phyloP scores from a whole-genome alignment of 2,888 invertebrate genomes.

The Germaria angustata region DNA sequence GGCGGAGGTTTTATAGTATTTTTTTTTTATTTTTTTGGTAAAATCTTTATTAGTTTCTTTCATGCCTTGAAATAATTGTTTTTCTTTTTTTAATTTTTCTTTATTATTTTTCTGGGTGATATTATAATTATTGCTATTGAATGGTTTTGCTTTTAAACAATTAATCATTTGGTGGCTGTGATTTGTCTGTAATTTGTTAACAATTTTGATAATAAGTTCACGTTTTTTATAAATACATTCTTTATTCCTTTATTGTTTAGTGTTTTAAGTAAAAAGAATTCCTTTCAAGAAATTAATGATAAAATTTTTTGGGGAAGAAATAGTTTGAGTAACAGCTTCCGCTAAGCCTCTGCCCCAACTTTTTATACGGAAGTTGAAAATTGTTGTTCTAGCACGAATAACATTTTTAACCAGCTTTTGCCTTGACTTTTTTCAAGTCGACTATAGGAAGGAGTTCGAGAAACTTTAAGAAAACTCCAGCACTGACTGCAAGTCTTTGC shows the following conservation, averaged over 20 bases:
- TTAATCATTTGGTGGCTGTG: constrained; percentile 62
- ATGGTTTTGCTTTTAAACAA: constrained; percentile 30
- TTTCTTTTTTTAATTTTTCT: constrained; percentile 16
- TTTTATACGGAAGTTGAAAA: constrained; percentile 18
- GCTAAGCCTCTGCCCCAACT: not conserved
- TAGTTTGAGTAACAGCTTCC: constrained; percentile 5
- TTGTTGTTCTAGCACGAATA: not conserved
- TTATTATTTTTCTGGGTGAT: constrained; percentile 15
- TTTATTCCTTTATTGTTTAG: not conserved
- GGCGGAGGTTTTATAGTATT: constrained; percentile 6
- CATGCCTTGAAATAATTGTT: constrained; percentile 61
- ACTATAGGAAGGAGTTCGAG: no score
- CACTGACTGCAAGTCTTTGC: no score
- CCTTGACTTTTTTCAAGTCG: no score
- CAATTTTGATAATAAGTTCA: constrained; percentile 45
- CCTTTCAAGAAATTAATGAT: constrained; percentile 12
- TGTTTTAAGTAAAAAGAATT: not conserved
- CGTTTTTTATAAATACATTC: not conserved
- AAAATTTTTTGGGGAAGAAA: not conserved
- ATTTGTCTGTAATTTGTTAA: constrained; percentile 67
- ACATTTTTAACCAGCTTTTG: no score
- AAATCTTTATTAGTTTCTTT: constrained; percentile 54
- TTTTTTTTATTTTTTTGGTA: not conserved
- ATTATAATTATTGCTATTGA: constrained; percentile 47
- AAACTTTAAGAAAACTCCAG: no score